Evolutionary conservation across 2,113 vertebrate genomes (phyloP).

Genomic region (Odobenus rosmarus): DNA sequence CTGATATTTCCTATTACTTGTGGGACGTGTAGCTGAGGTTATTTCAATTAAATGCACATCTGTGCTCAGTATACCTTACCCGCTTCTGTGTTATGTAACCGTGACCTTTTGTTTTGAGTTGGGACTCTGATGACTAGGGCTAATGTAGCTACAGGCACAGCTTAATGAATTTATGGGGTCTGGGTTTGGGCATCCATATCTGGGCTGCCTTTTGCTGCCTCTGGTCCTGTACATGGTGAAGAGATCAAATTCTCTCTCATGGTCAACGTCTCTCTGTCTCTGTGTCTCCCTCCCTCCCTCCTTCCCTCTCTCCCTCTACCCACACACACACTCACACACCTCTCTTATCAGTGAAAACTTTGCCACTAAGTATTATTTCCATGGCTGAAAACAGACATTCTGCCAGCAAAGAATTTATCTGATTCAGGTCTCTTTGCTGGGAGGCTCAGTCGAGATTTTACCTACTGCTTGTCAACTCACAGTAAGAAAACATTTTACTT

Average conservation of each 20-base stretch:
- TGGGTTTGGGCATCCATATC: not conserved
- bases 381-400: constrained; percentile 40
- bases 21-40: not conserved
- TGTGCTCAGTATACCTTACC: not conserved
- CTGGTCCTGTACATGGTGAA: not conserved
- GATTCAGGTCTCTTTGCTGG: constrained; percentile 40
- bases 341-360: constrained; percentile 22
- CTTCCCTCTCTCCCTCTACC: not conserved
- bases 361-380: constrained; percentile 1
- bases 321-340: not conserved
- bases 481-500: not conserved
- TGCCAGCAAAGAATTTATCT: not conserved
- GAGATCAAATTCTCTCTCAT: not conserved
- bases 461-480: not conserved
- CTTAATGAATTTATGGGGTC: not conserved
- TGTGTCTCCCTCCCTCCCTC: not conserved
- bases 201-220: not conserved
- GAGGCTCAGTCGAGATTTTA: not conserved
- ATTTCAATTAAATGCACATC: constrained; percentile 52
- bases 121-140: not conserved
- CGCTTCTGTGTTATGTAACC: not conserved
- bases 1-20: constrained; percentile 65
- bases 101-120: not conserved
- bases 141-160: not conserved
- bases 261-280: not conserved